These are phyloP conservation scores for Xylocampa areola DNA, from an alignment of 2,888 invertebrate species.

Conservation along the genomic window DNA sequence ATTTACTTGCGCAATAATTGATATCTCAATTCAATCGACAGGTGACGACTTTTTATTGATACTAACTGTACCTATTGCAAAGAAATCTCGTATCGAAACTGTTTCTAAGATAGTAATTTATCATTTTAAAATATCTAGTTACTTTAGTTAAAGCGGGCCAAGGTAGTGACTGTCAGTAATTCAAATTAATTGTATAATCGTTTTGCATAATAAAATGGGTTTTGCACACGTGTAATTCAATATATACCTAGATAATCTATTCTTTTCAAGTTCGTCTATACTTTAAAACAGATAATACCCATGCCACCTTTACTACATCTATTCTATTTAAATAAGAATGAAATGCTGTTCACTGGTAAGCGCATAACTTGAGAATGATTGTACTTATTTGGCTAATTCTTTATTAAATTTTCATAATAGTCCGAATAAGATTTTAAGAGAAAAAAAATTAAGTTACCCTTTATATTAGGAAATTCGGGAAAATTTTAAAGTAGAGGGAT, in stretches of 20 bases:
- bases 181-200: constrained; percentile 38
- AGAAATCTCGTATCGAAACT: constrained; percentile 10
- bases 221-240: constrained; percentile 17
- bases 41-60: not conserved
- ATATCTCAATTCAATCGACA: not conserved
- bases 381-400: too few relatives aligned
- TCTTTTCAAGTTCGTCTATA: constrained; percentile 16
- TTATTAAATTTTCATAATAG: too few relatives aligned
- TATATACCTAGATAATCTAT: constrained; percentile 13
- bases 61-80: not conserved
- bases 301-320: too few relatives aligned
- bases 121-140: constrained; percentile 16
- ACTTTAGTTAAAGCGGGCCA: constrained; percentile 33
- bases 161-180: constrained; percentile 30
- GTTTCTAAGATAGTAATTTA: constrained; percentile 14
- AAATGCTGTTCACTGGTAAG: too few relatives aligned
- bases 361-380: too few relatives aligned
- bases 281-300: too few relatives aligned
- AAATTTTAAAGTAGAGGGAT: too few relatives aligned
- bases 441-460: too few relatives aligned
- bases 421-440: too few relatives aligned
- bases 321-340: constrained; percentile 9
- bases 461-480: too few relatives aligned
- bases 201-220: constrained; percentile 38
- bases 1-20: not conserved